Percentiles rank a stretch among this genome's conserved stretches.
These are phyloP conservation scores for Erannis defoliaria DNA, from an alignment of 2,888 invertebrate species.

Conservation along the genomic window DNA sequence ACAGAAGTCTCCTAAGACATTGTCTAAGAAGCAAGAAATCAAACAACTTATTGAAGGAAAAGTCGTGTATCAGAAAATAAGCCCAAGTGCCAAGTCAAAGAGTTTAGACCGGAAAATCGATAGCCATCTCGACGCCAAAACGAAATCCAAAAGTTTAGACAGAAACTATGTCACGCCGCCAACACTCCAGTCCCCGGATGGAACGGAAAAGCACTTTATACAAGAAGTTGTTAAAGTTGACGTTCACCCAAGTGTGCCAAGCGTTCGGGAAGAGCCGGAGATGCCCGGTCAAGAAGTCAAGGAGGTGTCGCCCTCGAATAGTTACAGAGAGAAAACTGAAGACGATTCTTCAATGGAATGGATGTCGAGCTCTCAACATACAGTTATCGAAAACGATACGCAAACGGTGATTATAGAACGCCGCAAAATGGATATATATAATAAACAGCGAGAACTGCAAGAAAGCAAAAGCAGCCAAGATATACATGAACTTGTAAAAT, in stretches of 20 bases:
- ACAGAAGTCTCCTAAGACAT: conserved; percentile 87
- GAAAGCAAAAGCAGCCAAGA: conserved; percentile 75
- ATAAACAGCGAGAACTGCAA: conserved; percentile 82
- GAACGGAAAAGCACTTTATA: conserved; percentile 77
- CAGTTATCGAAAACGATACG: conserved; percentile 84
- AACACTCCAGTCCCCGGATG: conserved; percentile 65
- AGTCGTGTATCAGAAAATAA: conserved; percentile 87
- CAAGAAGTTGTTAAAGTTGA: conserved; percentile 83
- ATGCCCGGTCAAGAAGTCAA: conserved; percentile 54
- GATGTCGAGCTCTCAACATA: conserved; percentile 78
- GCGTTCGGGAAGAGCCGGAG: conserved; percentile 58
- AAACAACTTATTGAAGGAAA: conserved; percentile 89
- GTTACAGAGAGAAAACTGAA: conserved; percentile 77
- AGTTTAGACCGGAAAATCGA: conserved; percentile 89
- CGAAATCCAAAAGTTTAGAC: conserved; percentile 90
- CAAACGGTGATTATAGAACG: conserved; percentile 88
- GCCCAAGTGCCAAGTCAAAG: conserved; percentile 87
- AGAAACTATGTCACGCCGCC: conserved; percentile 86
- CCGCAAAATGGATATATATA: conserved; percentile 87
- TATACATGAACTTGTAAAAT: conserved; percentile 63
- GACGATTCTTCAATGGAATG: conserved; percentile 82
- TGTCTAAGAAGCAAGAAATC: conserved; percentile 87
- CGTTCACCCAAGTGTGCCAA: conserved; percentile 70
- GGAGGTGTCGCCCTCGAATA: conserved; percentile 72
- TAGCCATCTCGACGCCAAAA: conserved; percentile 84